Conservation (phyloP, 2,113 vertebrate genomes). For the Poeciliopsis turrubarensis region DNA sequence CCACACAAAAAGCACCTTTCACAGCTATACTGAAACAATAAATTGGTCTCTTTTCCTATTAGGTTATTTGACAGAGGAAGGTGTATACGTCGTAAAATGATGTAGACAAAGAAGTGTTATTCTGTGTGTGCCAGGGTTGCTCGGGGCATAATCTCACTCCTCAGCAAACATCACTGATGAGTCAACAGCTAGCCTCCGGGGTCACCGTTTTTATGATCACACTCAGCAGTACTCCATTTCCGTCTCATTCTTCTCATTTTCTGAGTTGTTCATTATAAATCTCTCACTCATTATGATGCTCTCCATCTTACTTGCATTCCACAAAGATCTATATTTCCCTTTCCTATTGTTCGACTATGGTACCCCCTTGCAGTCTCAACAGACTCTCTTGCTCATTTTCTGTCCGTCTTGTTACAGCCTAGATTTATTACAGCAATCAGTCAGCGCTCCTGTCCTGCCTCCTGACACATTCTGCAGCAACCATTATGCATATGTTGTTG, state of each 20-base stretch:
- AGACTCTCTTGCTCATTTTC: slow-evolving; percentile 28
- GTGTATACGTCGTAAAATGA: slow-evolving; percentile 16
- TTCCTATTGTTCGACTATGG: slow-evolving; percentile 29
- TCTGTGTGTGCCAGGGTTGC: slow-evolving; percentile 33
- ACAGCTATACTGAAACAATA: neutral
- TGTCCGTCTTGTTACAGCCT: slow-evolving; percentile 57
- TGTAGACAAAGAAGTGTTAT: slow-evolving; percentile 34
- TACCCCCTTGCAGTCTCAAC: slow-evolving; percentile 18
- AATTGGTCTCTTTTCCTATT: slow-evolving; percentile 11
- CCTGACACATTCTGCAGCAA: slow-evolving; percentile 52
- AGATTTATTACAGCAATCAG: slow-evolving; percentile 66
- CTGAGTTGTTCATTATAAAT: slow-evolving; percentile 55
- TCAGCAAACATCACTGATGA: slow-evolving; percentile 56
- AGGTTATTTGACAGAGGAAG: slow-evolving; percentile 10
- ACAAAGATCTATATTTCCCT: slow-evolving; percentile 35
- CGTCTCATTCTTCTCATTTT: slow-evolving; percentile 20
- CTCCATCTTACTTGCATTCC: slow-evolving; percentile 39
- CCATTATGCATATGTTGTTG: slow-evolving; percentile 63
- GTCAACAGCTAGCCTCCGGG: slow-evolving; percentile 63
- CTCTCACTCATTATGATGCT: slow-evolving; percentile 57
- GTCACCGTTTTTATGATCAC: slow-evolving; percentile 51
- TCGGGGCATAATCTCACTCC: slow-evolving; percentile 48
- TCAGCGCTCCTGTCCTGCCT: slow-evolving; percentile 52
- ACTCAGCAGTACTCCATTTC: slow-evolving; percentile 36
- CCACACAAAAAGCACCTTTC: neutral